Conservation (phyloP, 2,797 vertebrate genomes). For the Eospalax fontanierii region DNA sequence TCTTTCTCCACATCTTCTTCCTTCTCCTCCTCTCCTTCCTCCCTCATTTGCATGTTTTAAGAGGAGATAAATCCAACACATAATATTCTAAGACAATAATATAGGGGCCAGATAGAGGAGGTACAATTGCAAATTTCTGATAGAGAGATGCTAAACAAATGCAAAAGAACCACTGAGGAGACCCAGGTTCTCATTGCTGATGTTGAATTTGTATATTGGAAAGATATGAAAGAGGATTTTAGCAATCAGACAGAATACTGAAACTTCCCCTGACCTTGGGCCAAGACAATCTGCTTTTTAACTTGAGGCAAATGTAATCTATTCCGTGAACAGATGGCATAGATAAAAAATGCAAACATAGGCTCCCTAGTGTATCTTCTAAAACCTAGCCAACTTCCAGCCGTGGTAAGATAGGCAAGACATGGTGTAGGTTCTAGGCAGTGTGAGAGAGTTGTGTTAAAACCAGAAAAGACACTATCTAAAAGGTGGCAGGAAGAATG, state of each 20-base stretch:
- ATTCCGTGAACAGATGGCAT: conserved; percentile 88
- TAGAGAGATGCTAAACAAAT: conserved; percentile 50
- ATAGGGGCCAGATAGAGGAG: neutral
- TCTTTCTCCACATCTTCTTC: too few species aligned
- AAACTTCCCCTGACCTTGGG: conserved; percentile 85
- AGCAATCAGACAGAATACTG: conserved; percentile 62
- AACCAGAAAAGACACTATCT: conserved; percentile 63
- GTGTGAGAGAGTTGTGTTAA: conserved; percentile 59
- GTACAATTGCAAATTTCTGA: conserved; percentile 12
- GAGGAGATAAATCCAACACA: conserved; percentile 20
- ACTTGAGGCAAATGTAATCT: conserved; percentile 87
- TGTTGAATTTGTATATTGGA: conserved; percentile 70
- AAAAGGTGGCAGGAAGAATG: neutral
- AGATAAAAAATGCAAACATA: conserved; percentile 79
- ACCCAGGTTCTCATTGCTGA: neutral
- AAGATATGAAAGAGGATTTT: neutral
- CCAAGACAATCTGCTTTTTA: conserved; percentile 89
- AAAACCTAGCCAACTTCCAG: conserved; percentile 85
- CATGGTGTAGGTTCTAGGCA: neutral
- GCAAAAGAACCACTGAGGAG: conserved; percentile 44
- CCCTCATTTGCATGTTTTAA: neutral
- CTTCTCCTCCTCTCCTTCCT: neutral
- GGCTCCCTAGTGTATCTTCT: conserved; percentile 75
- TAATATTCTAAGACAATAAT: neutral
- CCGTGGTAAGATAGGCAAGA: conserved; percentile 73